These are phyloP conservation scores for Alouatta palliata DNA, from an alignment of 2,113 vertebrate genomes.

Conservation along the genomic window DNA sequence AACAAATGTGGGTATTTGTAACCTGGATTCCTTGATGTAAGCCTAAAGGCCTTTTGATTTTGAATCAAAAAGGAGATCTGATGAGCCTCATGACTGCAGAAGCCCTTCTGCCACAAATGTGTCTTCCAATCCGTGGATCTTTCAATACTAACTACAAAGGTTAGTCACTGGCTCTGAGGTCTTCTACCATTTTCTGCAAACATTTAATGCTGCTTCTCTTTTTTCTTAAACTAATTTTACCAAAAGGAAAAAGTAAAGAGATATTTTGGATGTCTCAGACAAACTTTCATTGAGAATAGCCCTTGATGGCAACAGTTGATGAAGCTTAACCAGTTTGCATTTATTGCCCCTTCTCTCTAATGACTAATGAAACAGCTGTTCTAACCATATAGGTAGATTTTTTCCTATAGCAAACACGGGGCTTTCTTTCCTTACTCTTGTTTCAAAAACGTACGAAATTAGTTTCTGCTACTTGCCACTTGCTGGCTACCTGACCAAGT, in stretches of 20 bases:
- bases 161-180: neutral
- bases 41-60: neutral
- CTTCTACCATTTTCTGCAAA: neutral
- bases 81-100: neutral
- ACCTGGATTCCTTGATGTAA: neutral
- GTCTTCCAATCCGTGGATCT: neutral
- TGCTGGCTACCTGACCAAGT: neutral
- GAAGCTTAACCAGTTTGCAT: neutral
- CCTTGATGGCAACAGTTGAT: neutral
- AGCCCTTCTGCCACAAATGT: neutral
- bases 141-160: neutral
- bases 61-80: neutral
- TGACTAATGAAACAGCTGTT: neutral
- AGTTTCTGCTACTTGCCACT: neutral
- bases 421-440: neutral
- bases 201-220: neutral
- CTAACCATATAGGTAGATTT: neutral
- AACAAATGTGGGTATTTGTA: neutral
- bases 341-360: neutral
- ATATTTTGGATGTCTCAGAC: neutral
- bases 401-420: neutral
- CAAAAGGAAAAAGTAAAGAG: neutral
- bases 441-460: neutral
- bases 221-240: neutral
- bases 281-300: neutral